Percentiles rank a stretch among this genome's conserved stretches.
These are phyloP conservation scores for Meandrusa payeni DNA, from an alignment of 2,888 invertebrate genomes.

Conservation along the genomic window DNA sequence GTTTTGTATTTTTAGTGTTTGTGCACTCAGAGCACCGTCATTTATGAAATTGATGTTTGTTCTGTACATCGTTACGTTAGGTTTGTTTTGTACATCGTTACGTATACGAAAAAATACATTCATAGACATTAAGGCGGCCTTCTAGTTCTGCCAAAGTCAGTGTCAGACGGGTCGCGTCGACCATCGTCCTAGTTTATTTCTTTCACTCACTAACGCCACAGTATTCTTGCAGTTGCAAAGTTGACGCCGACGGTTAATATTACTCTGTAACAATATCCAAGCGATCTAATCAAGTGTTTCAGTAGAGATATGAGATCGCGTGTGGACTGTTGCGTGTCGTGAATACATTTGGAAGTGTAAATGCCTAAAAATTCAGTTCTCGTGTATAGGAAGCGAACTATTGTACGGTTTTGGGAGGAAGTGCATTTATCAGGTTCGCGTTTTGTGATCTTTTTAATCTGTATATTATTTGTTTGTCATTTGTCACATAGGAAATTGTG, in stretches of 20 bases:
- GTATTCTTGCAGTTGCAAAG: conserved; percentile 6
- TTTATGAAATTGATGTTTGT: too few species aligned
- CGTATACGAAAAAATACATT: not conserved
- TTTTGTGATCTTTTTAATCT: conserved; percentile 22
- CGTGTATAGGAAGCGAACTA: conserved; percentile 53
- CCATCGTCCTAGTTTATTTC: conserved; percentile 15
- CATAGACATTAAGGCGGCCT: conserved; percentile 4
- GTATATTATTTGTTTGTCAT: conserved; percentile 15
- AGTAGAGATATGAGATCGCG: conserved; percentile 19
- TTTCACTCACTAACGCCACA: conserved; percentile 9
- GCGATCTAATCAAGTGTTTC: conserved; percentile 22
- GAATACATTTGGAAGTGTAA: conserved; percentile 42
- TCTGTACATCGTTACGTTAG: too few species aligned
- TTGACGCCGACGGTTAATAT: conserved; percentile 1
- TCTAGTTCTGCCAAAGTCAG: conserved; percentile 19
- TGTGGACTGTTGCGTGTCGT: conserved; percentile 22
- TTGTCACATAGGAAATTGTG: too few species aligned
- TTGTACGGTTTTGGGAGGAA: conserved; percentile 48
- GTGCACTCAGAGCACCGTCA: too few species aligned
- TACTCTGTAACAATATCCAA: conserved; percentile 24
- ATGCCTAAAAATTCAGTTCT: conserved; percentile 57
- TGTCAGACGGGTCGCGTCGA: conserved; percentile 9
- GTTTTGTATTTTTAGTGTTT: too few species aligned
- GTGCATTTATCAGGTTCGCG: conserved; percentile 48
- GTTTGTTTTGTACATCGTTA: too few species aligned